These are phyloP conservation scores for Desmodus rotundus DNA, from an alignment of 2,113 vertebrate species.

Conservation along the genomic window DNA sequence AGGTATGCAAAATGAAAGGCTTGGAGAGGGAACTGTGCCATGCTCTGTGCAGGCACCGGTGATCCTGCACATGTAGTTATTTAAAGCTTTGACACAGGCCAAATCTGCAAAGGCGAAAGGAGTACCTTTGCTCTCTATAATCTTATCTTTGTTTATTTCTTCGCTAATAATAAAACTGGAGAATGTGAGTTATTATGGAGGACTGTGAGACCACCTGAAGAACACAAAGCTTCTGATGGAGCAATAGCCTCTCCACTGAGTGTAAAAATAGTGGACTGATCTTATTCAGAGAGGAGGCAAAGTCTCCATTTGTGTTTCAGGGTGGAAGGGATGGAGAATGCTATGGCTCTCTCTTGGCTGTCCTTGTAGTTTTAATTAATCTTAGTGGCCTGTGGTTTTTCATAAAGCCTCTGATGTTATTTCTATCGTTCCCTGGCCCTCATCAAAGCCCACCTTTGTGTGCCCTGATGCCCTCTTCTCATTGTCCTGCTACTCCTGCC, in stretches of 20 bases:
- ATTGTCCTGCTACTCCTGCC: not conserved
- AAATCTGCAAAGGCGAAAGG: not conserved
- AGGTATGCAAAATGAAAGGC: not conserved
- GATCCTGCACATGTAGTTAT: not conserved
- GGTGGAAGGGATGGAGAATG: not conserved
- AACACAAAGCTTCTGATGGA: not conserved
- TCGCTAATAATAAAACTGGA: not conserved
- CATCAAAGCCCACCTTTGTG: not conserved
- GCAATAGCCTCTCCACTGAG: not conserved
- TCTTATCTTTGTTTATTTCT: not conserved
- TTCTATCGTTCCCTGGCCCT: not conserved
- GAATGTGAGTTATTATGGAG: not conserved
- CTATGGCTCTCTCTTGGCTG: not conserved
- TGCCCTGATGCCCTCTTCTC: not conserved
- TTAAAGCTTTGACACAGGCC: not conserved
- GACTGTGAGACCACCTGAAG: not conserved
- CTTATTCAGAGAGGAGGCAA: not conserved
- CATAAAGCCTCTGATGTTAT: constrained; percentile 25
- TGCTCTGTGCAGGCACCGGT: not conserved
- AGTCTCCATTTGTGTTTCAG: not conserved
- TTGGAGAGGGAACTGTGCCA: not conserved
- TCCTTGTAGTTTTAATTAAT: constrained; percentile 7
- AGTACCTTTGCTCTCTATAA: not conserved
- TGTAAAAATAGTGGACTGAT: not conserved
- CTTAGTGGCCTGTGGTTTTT: not conserved